Conservation (phyloP, 2,888 invertebrate species). For the Helicoverpa assulta region DNA sequence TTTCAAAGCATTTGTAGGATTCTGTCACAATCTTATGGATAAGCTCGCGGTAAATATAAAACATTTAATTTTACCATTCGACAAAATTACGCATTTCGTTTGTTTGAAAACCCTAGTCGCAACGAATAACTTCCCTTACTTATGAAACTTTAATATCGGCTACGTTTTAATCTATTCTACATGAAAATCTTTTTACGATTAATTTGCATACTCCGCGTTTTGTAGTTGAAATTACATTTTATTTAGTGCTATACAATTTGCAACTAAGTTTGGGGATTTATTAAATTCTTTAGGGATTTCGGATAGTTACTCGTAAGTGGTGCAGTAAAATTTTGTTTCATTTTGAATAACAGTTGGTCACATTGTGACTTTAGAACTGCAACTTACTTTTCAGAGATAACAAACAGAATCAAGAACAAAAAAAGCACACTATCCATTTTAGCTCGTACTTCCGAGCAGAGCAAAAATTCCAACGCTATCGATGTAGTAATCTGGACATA, state of each 20-base stretch:
- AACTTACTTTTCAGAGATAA: neutral
- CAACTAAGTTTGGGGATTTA: conserved; percentile 33
- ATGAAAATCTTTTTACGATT: conserved; percentile 65
- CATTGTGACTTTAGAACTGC: conserved; percentile 4
- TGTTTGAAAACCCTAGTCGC: conserved; percentile 53
- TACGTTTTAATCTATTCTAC: conserved; percentile 67
- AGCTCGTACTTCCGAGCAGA: conserved; percentile 10
- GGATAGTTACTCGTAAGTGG: conserved; percentile 13
- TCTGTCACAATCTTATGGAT: neutral
- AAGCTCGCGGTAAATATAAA: neutral
- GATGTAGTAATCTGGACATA: conserved; percentile 11
- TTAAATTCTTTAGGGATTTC: conserved; percentile 21
- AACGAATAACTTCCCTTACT: conserved; percentile 77
- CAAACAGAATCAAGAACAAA: too few relatives aligned
- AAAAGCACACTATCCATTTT: neutral
- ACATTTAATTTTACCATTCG: neutral
- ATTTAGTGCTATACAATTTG: conserved; percentile 48
- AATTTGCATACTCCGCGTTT: conserved; percentile 69
- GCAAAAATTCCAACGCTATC: conserved; percentile 11
- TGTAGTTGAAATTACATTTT: conserved; percentile 62
- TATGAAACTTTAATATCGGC: conserved; percentile 74
- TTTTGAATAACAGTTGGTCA: neutral
- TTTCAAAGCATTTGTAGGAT: neutral
- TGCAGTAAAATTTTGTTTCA: conserved; percentile 10
- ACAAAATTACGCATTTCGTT: neutral